A percentile compares a stretch with the other conserved stretches of the same genome.
Evolutionary conservation across 2,113 vertebrate genomes (phyloP).

Genomic region (Menura novaehollandiae): DNA sequence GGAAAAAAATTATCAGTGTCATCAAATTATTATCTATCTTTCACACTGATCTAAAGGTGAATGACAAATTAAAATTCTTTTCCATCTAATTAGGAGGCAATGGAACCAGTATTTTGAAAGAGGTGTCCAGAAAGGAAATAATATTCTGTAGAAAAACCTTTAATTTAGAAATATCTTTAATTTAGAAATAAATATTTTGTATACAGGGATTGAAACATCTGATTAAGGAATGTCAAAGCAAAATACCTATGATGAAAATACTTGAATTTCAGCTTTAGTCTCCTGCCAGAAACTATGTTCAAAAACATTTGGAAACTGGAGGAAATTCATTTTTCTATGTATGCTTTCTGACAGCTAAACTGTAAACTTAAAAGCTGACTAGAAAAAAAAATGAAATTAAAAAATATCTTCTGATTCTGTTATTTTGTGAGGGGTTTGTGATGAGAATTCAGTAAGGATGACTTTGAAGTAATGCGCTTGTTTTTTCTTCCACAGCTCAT

Average conservation of each 20-base stretch:
- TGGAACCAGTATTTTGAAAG: not conserved
- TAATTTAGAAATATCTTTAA: not conserved
- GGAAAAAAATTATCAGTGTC: not conserved
- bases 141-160: not conserved
- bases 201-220: accelerated
- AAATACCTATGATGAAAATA: not conserved
- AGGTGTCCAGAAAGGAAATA: not conserved
- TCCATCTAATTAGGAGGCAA: not conserved
- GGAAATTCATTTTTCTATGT: not conserved
- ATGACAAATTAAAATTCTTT: not conserved
- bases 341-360: not conserved
- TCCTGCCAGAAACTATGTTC: not conserved
- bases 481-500: conserved; percentile 11
- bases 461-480: not conserved
- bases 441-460: not conserved
- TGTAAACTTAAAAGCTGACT: not conserved
- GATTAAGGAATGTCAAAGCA: not conserved
- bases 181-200: not conserved
- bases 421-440: not conserved
- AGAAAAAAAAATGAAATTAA: not conserved
- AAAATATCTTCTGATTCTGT: not conserved
- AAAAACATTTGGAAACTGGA: not conserved
- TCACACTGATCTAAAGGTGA: not conserved
- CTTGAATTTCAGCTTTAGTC: not conserved
- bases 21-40: not conserved